phyloP scores from a whole-genome alignment of 2,797 vertebrate species.

The Phalloptychus januarius region DNA sequence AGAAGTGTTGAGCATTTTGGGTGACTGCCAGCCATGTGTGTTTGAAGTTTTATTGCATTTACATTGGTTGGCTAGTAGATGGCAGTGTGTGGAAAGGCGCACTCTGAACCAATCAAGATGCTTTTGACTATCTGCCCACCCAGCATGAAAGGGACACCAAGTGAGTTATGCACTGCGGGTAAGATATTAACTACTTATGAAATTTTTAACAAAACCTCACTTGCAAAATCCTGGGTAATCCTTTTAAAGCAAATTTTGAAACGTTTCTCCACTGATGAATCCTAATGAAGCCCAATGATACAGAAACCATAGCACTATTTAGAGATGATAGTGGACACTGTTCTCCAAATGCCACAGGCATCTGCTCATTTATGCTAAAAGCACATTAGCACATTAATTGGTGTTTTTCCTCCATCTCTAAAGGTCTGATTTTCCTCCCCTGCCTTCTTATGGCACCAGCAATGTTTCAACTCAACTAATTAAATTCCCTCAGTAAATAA shows the following conservation, averaged over 20 bases:
- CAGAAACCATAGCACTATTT: slow-evolving; percentile 15
- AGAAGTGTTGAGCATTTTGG: background rate
- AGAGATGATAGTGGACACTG: background rate
- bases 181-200: background rate
- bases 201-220: background rate
- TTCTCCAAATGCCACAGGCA: slow-evolving; percentile 26
- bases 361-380: slow-evolving; percentile 53
- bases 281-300: slow-evolving; percentile 46
- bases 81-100: background rate
- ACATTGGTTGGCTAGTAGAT: background rate
- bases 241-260: slow-evolving; percentile 47
- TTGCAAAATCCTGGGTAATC: background rate
- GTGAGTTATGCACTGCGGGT: background rate
- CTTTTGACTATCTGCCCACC: background rate
- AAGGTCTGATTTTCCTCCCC: slow-evolving; percentile 43
- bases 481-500: slow-evolving; percentile 71
- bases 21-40: background rate
- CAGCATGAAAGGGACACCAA: background rate
- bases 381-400: slow-evolving; percentile 59
- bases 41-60: background rate
- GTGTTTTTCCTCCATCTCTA: slow-evolving; percentile 40
- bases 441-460: slow-evolving; percentile 28
- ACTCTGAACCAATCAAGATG: background rate
- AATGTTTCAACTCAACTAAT: slow-evolving; percentile 62
- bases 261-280: slow-evolving; percentile 24